A percentile compares a stretch with the other conserved stretches of the same genome.
These are phyloP conservation scores for Troilus luridus DNA, from an alignment of 2,888 invertebrate genomes.

Conservation along the genomic window DNA sequence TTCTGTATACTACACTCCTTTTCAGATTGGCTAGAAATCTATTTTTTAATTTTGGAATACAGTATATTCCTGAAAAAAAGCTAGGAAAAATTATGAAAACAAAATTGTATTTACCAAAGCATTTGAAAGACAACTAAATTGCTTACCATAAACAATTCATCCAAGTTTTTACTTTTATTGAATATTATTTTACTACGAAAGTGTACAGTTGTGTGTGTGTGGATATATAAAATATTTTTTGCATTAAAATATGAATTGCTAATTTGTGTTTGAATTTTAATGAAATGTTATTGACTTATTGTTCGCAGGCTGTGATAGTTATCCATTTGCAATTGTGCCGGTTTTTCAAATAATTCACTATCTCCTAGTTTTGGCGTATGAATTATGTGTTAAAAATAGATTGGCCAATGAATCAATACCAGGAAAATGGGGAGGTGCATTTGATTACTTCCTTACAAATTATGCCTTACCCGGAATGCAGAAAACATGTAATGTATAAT, in stretches of 20 bases:
- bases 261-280: neutral
- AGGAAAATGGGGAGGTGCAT: constrained; percentile 60
- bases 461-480: constrained; percentile 24
- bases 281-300: neutral
- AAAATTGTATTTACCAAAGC: too few species aligned
- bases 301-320: constrained; percentile 58
- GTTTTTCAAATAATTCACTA: constrained; percentile 63
- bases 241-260: neutral
- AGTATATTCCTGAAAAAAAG: too few species aligned
- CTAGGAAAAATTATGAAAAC: too few species aligned
- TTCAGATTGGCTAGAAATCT: too few species aligned
- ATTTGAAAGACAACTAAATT: too few species aligned
- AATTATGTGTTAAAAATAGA: constrained; percentile 53
- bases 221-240: neutral
- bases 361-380: constrained; percentile 58
- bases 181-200: too few species aligned
- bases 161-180: too few species aligned
- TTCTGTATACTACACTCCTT: too few species aligned
- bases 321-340: constrained; percentile 62
- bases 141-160: too few species aligned
- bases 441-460: constrained; percentile 61
- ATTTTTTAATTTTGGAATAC: too few species aligned
- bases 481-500: constrained; percentile 36
- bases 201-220: too few species aligned
- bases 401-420: constrained; percentile 57